These are phyloP conservation scores for Rhadinocentrus ornatus DNA, from an alignment of 2,797 vertebrate species.

Conservation along the genomic window DNA sequence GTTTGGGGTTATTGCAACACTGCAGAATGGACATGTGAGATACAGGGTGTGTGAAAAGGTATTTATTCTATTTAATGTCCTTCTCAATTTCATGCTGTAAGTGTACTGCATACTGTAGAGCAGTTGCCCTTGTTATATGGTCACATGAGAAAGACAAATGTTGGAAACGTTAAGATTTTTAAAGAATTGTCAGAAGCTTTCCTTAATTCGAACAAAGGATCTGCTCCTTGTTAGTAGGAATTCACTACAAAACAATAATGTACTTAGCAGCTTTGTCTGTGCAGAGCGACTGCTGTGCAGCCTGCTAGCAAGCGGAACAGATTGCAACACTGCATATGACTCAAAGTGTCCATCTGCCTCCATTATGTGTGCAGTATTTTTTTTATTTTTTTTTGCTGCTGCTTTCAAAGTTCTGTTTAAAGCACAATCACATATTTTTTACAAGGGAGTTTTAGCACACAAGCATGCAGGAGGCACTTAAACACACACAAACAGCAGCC, in stretches of 20 bases:
- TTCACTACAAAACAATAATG: slow-evolving; percentile 52
- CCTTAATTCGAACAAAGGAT: slow-evolving; percentile 21
- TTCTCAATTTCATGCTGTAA: not conserved
- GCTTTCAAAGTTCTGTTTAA: slow-evolving; percentile 58
- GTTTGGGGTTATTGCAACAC: not conserved
- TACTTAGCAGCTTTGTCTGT: slow-evolving; percentile 54
- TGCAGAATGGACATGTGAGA: not conserved
- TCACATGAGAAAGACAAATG: not conserved
- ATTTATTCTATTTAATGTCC: not conserved
- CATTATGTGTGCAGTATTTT: slow-evolving; percentile 53
- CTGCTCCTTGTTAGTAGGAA: slow-evolving; percentile 54
- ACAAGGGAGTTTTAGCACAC: slow-evolving; percentile 24
- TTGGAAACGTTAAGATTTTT: not conserved
- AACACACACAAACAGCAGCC: slow-evolving; percentile 34
- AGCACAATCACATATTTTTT: slow-evolving; percentile 33
- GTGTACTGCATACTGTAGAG: not conserved
- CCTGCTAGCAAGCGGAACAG: slow-evolving; percentile 65
- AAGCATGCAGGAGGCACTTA: slow-evolving; percentile 30
- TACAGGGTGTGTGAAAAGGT: not conserved
- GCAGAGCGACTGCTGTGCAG: slow-evolving; percentile 52
- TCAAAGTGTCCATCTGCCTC: slow-evolving; percentile 80
- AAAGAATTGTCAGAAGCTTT: slow-evolving; percentile 23
- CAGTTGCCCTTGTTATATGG: not conserved
- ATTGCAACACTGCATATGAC: slow-evolving; percentile 71
- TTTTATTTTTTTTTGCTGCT: slow-evolving; percentile 46